A percentile compares a stretch with the other conserved stretches of the same genome.
Conservation (phyloP, 2,797 vertebrate species). For the Mormyrus proboscirostris region DNA sequence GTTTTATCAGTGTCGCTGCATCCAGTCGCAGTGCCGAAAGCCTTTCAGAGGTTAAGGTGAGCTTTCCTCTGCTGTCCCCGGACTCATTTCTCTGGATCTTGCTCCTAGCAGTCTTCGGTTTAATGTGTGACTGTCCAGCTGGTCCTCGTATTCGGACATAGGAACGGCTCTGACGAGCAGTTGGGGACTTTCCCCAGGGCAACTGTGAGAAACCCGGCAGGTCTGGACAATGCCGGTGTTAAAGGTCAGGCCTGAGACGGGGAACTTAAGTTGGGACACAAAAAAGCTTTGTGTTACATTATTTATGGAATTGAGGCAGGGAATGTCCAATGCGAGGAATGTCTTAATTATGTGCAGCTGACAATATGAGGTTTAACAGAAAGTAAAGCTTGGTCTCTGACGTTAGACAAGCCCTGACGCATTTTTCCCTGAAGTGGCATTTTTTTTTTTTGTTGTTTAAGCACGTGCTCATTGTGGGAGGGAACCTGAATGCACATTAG, state of each 20-base stretch:
- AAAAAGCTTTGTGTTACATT: not conserved
- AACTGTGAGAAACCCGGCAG: not conserved
- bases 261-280: not conserved
- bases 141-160: not conserved
- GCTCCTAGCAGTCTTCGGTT: not conserved
- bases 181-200: not conserved
- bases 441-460: not conserved
- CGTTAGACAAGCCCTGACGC: not conserved
- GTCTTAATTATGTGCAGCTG: not conserved
- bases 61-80: not conserved
- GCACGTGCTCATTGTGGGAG: not conserved
- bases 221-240: not conserved
- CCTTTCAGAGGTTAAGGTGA: not conserved
- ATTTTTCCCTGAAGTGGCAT: not conserved
- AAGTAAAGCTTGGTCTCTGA: not conserved
- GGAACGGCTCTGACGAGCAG: not conserved
- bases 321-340: not conserved
- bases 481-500: not conserved
- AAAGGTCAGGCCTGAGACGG: not conserved
- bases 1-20: not conserved
- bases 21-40: not conserved
- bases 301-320: not conserved
- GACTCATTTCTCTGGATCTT: not conserved
- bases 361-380: not conserved
- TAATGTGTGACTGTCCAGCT: not conserved